Evolutionary conservation across 2,113 vertebrate species (phyloP).

Genomic region (Forbesichthys papilliferus): DNA sequence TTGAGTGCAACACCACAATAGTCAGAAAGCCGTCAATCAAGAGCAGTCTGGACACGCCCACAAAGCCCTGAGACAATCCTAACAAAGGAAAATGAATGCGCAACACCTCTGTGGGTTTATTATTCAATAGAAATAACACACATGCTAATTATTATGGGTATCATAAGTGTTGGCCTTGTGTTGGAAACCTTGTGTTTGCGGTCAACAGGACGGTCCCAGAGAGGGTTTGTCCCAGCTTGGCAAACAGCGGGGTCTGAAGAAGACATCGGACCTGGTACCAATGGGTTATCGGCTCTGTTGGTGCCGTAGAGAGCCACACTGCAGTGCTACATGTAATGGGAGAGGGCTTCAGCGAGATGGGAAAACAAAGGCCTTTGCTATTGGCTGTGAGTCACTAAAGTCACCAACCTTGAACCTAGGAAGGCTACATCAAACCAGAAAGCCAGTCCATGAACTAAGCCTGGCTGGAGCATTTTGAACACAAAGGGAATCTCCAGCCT

Average conservation of each 20-base stretch:
- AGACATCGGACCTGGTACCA: constrained; percentile 83
- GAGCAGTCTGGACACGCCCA: too few species aligned
- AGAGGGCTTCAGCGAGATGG: background rate
- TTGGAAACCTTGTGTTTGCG: constrained; percentile 67
- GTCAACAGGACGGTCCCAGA: constrained; percentile 77
- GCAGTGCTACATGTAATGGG: constrained; percentile 59
- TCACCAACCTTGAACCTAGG: constrained; percentile 74
- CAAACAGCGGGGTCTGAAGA: constrained; percentile 80
- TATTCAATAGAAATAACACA: too few species aligned
- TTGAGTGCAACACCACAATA: too few species aligned
- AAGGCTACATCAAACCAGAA: constrained; percentile 86
- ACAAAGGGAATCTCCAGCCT: constrained; percentile 84
- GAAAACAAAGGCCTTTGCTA: background rate
- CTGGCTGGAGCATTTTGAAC: constrained; percentile 79
- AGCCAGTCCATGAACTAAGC: constrained; percentile 81
- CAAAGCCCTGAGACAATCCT: too few species aligned
- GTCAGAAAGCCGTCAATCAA: too few species aligned
- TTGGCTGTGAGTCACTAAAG: background rate
- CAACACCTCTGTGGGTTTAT: too few species aligned
- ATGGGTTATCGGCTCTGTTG: constrained; percentile 79
- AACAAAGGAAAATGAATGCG: too few species aligned
- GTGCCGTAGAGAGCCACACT: constrained; percentile 82
- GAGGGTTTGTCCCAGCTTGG: constrained; percentile 79
- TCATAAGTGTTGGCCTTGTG: background rate
- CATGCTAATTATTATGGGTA: too few species aligned